A percentile compares a stretch with the other conserved stretches of the same genome.
phyloP scores from a whole-genome alignment of 1,140 invertebrate species.

The Pteromalus puparum region DNA sequence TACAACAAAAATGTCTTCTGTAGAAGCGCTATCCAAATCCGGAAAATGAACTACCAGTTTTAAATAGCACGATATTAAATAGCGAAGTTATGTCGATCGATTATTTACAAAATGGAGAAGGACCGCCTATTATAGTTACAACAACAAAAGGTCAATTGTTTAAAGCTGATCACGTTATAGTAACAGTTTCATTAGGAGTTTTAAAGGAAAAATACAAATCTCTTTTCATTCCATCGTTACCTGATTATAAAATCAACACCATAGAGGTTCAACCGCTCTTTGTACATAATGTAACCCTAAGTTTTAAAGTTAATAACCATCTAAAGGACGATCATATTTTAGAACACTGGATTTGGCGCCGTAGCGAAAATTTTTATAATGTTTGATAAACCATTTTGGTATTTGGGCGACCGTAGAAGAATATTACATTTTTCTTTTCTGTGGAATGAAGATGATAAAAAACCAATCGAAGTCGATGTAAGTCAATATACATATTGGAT shows the following conservation, averaged over 20 bases:
- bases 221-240: slow-evolving; percentile 68
- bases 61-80: slow-evolving; percentile 64
- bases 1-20: background rate
- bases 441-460: slow-evolving; percentile 74
- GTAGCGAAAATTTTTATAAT: slow-evolving; percentile 83
- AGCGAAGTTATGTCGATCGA: slow-evolving; percentile 65
- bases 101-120: slow-evolving; percentile 57
- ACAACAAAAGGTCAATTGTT: slow-evolving; percentile 64
- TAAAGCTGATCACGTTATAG: slow-evolving; percentile 70
- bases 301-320: background rate
- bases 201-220: slow-evolving; percentile 67
- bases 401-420: slow-evolving; percentile 62
- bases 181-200: slow-evolving; percentile 73
- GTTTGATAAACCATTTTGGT: slow-evolving; percentile 80
- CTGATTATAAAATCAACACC: slow-evolving; percentile 62
- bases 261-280: slow-evolving; percentile 60
- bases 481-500: background rate
- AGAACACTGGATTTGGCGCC: slow-evolving; percentile 76
- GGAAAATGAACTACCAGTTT: slow-evolving; percentile 60
- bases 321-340: slow-evolving; percentile 36
- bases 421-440: slow-evolving; percentile 72
- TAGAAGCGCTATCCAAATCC: slow-evolving; percentile 66
- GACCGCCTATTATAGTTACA: slow-evolving; percentile 58
- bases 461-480: slow-evolving; percentile 58
- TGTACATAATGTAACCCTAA: too few relatives aligned